Evolutionary conservation across 2,113 vertebrate species (phyloP).

Genomic region (Crotalus tigris): DNA sequence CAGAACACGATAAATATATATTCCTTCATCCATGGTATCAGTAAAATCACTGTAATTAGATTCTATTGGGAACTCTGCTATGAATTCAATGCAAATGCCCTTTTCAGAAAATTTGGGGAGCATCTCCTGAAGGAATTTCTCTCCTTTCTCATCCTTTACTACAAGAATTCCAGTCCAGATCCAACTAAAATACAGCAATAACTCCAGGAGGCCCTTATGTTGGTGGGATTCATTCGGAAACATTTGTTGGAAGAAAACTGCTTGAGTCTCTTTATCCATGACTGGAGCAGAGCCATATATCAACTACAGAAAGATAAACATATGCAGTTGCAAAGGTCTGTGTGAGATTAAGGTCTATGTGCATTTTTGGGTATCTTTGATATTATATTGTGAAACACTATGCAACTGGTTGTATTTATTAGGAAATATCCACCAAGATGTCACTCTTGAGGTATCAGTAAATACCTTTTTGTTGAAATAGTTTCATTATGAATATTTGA

Average conservation of each 20-base stretch:
- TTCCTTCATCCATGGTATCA: neutral
- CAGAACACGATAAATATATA: neutral
- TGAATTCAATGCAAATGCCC: neutral
- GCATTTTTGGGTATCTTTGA: too few relatives aligned
- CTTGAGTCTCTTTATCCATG: neutral
- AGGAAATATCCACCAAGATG: too few relatives aligned
- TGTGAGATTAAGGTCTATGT: neutral
- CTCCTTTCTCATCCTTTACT: neutral
- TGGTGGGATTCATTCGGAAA: neutral
- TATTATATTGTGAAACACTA: too few relatives aligned
- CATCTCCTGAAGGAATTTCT: neutral
- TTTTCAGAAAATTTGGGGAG: neutral
- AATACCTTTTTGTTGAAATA: too few relatives aligned
- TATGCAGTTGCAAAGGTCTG: neutral
- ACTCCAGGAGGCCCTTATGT: neutral
- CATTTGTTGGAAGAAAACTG: neutral
- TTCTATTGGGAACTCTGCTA: neutral
- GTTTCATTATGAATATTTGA: too few relatives aligned
- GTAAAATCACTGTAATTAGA: neutral
- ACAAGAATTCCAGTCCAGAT: neutral
- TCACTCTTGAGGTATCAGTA: too few relatives aligned
- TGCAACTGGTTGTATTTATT: too few relatives aligned
- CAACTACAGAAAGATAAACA: neutral
- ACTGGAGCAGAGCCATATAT: neutral
- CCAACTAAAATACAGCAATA: neutral